Evolutionary conservation across 2,888 invertebrate species (phyloP).

Genomic region (Chaitophorus viminalis): DNA sequence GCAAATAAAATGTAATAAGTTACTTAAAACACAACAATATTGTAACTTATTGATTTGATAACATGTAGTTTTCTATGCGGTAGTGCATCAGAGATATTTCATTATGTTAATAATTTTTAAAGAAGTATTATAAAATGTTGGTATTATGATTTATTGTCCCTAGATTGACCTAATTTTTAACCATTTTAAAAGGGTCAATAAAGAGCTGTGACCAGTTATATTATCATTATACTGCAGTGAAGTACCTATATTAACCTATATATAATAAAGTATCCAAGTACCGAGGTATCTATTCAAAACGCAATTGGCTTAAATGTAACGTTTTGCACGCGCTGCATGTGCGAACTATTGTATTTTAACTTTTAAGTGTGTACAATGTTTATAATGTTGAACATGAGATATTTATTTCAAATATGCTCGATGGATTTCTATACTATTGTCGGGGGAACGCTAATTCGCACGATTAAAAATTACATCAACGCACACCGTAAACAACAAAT

Average conservation of each 20-base stretch:
- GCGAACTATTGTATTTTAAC: no score
- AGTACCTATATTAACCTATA: background rate
- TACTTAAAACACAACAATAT: no score
- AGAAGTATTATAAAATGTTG: background rate
- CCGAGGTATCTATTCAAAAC: background rate
- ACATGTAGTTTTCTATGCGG: no score
- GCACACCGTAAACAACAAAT: background rate
- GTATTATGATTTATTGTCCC: background rate
- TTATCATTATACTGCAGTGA: background rate
- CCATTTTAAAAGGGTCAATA: slow-evolving; percentile 23
- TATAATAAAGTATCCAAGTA: background rate
- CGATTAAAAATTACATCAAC: background rate
- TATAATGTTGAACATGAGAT: background rate
- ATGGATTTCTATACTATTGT: background rate
- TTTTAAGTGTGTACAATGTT: background rate
- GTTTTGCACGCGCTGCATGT: background rate
- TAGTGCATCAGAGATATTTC: no score
- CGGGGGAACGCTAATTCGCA: background rate
- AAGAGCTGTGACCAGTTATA: background rate
- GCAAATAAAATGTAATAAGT: no score
- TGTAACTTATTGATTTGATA: no score
- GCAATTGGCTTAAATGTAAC: background rate
- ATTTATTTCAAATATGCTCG: background rate
- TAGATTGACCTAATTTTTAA: slow-evolving; percentile 16
- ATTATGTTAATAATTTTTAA: no score